Percentiles rank a stretch among this genome's conserved stretches.
Evolutionary conservation across 2,888 invertebrate genomes (phyloP).

Genomic region (Hypselothyrea guttata): DNA sequence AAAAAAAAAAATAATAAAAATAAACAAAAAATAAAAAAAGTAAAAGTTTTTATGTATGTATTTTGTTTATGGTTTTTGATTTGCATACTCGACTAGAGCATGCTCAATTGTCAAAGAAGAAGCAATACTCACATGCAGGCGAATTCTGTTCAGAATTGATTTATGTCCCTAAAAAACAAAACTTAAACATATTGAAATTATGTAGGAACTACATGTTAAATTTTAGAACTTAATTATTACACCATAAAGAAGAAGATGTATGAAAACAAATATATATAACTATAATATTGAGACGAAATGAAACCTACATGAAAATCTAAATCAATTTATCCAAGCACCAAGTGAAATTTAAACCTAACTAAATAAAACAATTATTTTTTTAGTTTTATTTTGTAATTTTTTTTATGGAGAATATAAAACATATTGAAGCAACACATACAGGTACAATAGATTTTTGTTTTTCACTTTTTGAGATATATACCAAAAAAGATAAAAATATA

Average conservation of each 20-base stretch:
- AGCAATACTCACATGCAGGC: constrained; percentile 47
- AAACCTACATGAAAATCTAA: constrained; percentile 14
- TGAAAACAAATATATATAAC: constrained; percentile 2
- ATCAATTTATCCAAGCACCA: constrained; percentile 51
- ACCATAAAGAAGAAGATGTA: constrained; percentile 21
- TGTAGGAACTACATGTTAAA: constrained; percentile 77
- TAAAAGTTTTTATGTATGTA: constrained; percentile 17
- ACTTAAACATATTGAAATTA: constrained; percentile 65
- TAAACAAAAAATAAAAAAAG: constrained; percentile 17
- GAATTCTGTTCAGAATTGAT: constrained; percentile 24
- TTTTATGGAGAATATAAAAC: no score
- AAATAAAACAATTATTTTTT: background rate
- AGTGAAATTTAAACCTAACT: constrained; percentile 30
- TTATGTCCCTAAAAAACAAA: constrained; percentile 18
- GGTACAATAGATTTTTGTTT: no score
- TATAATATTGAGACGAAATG: no score
- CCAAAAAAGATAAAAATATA: no score
- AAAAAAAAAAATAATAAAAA: constrained; percentile 18
- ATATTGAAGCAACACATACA: no score
- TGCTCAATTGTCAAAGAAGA: constrained; percentile 21
- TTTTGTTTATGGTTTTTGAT: background rate
- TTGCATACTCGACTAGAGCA: constrained; percentile 8
- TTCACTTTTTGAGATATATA: background rate
- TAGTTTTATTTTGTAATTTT: no score
- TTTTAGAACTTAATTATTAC: constrained; percentile 62